Percentiles rank a stretch among this genome's conserved stretches.
Evolutionary conservation across 2,888 invertebrate species (phyloP).

Genomic region (Biston betularia): DNA sequence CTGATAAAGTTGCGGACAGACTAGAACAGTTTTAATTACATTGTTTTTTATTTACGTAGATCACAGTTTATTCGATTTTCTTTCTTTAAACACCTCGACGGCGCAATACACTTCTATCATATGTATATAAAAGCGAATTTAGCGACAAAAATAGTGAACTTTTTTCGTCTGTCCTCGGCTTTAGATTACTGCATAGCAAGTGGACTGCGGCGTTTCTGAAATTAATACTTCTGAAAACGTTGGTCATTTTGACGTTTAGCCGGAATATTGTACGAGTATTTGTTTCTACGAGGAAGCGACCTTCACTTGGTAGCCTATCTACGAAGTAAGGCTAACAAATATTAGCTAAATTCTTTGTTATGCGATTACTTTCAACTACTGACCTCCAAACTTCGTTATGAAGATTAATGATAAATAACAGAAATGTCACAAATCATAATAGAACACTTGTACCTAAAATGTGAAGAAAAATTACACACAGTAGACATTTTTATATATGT

Average conservation of each 20-base stretch:
- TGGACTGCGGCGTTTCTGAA: constrained; percentile 81
- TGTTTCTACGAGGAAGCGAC: constrained; percentile 29
- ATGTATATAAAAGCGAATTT: background rate
- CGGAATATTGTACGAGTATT: constrained; percentile 26
- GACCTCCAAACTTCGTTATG: background rate
- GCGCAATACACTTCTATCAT: background rate
- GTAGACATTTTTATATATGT: too few species aligned
- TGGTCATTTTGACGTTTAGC: constrained; percentile 61
- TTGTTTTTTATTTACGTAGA: background rate
- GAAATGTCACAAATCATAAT: too few species aligned
- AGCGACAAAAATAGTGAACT: background rate
- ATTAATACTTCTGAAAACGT: constrained; percentile 73
- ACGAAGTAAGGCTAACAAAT: constrained; percentile 13
- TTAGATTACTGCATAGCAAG: constrained; percentile 71
- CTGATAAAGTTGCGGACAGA: constrained; percentile 1
- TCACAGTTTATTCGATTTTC: background rate
- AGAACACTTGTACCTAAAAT: too few species aligned
- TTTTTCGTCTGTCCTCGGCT: background rate
- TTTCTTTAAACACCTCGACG: background rate
- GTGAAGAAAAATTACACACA: too few species aligned
- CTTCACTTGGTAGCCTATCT: constrained; percentile 34
- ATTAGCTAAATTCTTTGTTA: background rate
- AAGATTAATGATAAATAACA: background rate
- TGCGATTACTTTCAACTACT: background rate
- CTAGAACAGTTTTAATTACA: background rate